Percentiles rank a stretch among this genome's conserved stretches.
phyloP scores from a whole-genome alignment of 2,888 invertebrate genomes.

The Alentia gelatinosa region DNA sequence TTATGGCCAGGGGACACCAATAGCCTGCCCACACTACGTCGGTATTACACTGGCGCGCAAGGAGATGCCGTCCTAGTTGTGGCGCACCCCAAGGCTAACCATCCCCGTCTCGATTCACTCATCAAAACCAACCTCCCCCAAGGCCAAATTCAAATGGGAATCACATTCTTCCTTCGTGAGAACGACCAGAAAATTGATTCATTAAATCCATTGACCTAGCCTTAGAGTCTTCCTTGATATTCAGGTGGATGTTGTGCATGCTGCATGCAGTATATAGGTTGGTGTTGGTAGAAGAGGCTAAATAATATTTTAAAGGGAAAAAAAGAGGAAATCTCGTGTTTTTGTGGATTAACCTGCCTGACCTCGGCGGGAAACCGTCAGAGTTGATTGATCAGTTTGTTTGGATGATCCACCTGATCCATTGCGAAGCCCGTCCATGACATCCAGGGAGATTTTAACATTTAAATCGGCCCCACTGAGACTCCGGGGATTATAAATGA shows the following conservation, averaged over 20 bases:
- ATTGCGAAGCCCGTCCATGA: not conserved
- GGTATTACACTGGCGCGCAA: too few relatives aligned
- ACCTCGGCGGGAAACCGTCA: not conserved
- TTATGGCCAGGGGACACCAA: too few relatives aligned
- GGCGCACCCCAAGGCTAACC: too few relatives aligned
- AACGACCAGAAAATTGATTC: not conserved
- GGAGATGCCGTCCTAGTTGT: too few relatives aligned
- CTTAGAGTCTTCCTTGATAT: not conserved
- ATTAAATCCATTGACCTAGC: not conserved
- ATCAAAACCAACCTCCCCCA: not conserved
- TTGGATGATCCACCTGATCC: not conserved
- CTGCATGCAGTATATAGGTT: too few relatives aligned
- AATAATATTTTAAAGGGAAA: too few relatives aligned
- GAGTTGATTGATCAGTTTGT: slow-evolving; percentile 3
- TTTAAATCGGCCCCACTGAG: not conserved
- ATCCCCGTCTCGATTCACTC: not conserved
- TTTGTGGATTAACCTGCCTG: too few relatives aligned
- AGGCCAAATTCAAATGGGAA: not conserved
- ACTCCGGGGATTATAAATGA: not conserved
- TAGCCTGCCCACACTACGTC: too few relatives aligned
- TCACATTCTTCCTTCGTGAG: not conserved
- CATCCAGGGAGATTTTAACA: not conserved
- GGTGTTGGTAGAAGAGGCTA: too few relatives aligned
- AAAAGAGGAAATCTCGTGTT: too few relatives aligned
- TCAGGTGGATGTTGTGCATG: too few relatives aligned